Evolutionary conservation across 2,888 invertebrate genomes (phyloP), one percentile per base, ranked within the genome.

Genomic region (Rhyacophila evoluta): DNA sequence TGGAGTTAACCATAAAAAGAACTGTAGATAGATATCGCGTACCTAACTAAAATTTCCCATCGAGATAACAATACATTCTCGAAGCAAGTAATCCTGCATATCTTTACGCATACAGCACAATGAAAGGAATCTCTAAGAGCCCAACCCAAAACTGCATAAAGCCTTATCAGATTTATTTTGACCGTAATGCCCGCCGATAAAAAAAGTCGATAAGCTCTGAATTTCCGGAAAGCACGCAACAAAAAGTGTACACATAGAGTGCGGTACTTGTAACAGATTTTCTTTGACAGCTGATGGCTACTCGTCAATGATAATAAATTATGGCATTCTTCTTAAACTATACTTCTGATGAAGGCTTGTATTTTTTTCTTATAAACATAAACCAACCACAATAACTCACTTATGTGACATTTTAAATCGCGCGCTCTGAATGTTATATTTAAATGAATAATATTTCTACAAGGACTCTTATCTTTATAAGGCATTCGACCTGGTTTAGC

Each of bases 121-220:
- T 55, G 55, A 55, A 55, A 55, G 55, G 55, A 55, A 55, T 55
- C 55, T 55, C 15, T 55, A 19, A 55, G 55, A 55, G 55, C 55
- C 55, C 55, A 55, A 55, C 55, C 55, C 55, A 55, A 55, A 55
- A 55, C 19, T 55, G 55, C 55, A 55, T 55, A 55, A 55, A 55
- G 19, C 55, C 55, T 55, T 55, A 55, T 55, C 55, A 55, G 55
- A 55, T 55, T 55, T 55, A 55, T 55, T 55, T 55, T 19, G 55
- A 55, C 55, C 55, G 55, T 19, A 55, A 19, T 55, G 55, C 55
- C 55, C 55, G 12, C 19, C 19, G 55, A 55, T 55, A 55, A 55
- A 55, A 55, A 55, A 19, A 55, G 55, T 55, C 55, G 55, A 55
- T 55, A 55, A 55, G 55, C 55, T 19, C 55, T 19, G 55, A 19